These are phyloP conservation scores for Glaucomys volans DNA, from an alignment of 2,113 vertebrate genomes.

Conservation along the genomic window DNA sequence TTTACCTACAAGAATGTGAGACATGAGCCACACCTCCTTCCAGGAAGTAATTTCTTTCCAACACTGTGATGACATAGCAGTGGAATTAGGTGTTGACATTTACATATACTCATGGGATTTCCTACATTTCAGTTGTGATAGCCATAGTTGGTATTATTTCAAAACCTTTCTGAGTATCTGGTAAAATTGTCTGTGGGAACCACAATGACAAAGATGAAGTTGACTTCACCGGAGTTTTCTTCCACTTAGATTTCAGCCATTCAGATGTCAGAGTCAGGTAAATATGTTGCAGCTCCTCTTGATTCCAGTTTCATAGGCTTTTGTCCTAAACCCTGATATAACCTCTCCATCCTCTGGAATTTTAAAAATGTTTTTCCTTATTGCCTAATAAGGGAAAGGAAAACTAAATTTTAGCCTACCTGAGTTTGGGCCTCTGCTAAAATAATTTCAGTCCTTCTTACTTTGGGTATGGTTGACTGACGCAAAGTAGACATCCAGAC, in stretches of 20 bases:
- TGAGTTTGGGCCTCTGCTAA: not conserved
- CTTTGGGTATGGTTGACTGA: not conserved
- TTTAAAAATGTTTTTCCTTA: not conserved
- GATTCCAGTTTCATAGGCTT: not conserved
- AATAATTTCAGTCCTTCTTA: constrained; percentile 4
- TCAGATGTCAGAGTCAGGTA: not conserved
- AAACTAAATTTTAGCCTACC: constrained; percentile 2
- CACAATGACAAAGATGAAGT: constrained; percentile 4
- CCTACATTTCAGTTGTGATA: constrained; percentile 11
- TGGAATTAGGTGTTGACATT: constrained; percentile 19
- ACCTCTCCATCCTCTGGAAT: not conserved
- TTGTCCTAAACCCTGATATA: not conserved
- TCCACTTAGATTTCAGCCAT: not conserved
- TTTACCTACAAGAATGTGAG: not conserved
- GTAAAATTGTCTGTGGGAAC: not conserved
- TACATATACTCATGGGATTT: constrained; percentile 33
- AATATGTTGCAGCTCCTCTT: not conserved
- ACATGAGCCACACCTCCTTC: constrained; percentile 3
- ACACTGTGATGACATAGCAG: not conserved
- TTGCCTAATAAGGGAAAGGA: not conserved
- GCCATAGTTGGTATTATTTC: not conserved
- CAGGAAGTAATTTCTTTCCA: constrained; percentile 55
- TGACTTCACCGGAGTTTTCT: constrained; percentile 4
- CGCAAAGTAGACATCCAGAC: not conserved
- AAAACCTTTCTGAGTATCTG: constrained; percentile 29